These are phyloP conservation scores for Saguinus midas DNA, from an alignment of 2,113 vertebrate species.

Conservation along the genomic window DNA sequence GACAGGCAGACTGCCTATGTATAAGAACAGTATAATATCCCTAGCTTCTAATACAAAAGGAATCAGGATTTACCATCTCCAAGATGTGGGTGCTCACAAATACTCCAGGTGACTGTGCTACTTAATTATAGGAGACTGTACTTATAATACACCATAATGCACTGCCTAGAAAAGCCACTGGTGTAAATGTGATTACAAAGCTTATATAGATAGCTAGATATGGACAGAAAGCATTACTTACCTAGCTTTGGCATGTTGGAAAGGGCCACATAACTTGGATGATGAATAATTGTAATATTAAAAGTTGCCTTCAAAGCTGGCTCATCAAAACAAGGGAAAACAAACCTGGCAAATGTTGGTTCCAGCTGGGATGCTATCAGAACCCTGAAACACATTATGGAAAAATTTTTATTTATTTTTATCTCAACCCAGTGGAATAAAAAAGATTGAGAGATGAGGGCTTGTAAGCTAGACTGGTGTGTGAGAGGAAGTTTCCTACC, in stretches of 20 bases:
- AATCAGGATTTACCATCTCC: background rate
- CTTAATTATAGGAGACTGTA: background rate
- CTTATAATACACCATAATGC: background rate
- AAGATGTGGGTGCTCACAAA: background rate
- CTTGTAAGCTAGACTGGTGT: slow-evolving; percentile 25
- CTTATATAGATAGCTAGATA: background rate
- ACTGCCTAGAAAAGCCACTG: background rate
- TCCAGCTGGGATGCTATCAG: slow-evolving; percentile 86
- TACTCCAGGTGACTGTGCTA: background rate
- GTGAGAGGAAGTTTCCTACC: background rate
- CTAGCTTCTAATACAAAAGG: background rate
- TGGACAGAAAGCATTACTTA: slow-evolving; percentile 75
- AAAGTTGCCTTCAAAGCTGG: slow-evolving; percentile 89
- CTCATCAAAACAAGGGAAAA: slow-evolving; percentile 90
- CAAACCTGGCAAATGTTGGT: slow-evolving; percentile 83
- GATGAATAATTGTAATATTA: slow-evolving; percentile 86
- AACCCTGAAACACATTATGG: slow-evolving; percentile 77
- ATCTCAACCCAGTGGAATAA: background rate
- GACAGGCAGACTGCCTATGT: background rate
- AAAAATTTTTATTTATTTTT: background rate
- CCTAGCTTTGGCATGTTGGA: slow-evolving; percentile 88
- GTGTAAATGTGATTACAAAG: background rate
- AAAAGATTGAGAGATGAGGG: background rate
- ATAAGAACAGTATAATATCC: background rate
- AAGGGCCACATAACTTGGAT: slow-evolving; percentile 85